Evolutionary conservation across 2,113 vertebrate genomes (phyloP).

Genomic region (Panthera tigris): DNA sequence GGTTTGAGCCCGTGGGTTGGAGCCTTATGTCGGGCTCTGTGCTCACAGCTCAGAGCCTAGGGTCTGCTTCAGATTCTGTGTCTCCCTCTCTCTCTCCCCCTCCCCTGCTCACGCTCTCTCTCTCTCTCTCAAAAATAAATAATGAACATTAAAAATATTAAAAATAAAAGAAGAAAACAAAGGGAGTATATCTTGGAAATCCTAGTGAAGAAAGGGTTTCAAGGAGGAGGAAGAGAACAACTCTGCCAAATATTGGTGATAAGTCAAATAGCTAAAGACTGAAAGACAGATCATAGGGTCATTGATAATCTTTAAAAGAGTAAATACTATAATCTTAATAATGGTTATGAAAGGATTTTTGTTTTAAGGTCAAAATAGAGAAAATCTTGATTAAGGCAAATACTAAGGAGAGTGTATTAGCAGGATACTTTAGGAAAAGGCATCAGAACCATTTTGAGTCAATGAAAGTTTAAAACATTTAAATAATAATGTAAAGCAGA

Average conservation of each 20-base stretch:
- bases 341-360: not conserved
- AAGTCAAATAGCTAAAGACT: not conserved
- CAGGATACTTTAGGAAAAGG: not conserved
- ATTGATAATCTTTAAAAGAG: not conserved
- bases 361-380: conserved; percentile 4
- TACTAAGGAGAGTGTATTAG: not conserved
- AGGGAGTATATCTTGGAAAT: not conserved
- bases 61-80: too few species aligned
- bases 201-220: not conserved
- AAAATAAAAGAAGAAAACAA: not conserved
- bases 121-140: too few species aligned
- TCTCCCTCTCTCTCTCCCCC: too few species aligned
- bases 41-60: too few species aligned
- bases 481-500: not conserved
- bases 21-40: too few species aligned
- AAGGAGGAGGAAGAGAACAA: not conserved
- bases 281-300: not conserved
- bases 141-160: too few species aligned
- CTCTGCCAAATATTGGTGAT: not conserved
- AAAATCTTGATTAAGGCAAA: not conserved
- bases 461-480: not conserved
- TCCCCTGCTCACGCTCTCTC: too few species aligned
- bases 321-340: not conserved
- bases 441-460: not conserved
- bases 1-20: too few species aligned